Evolutionary conservation across 2,797 vertebrate species (phyloP), one percentile per base, ranked within the genome.

Genomic region (Lepus townsendii): DNA sequence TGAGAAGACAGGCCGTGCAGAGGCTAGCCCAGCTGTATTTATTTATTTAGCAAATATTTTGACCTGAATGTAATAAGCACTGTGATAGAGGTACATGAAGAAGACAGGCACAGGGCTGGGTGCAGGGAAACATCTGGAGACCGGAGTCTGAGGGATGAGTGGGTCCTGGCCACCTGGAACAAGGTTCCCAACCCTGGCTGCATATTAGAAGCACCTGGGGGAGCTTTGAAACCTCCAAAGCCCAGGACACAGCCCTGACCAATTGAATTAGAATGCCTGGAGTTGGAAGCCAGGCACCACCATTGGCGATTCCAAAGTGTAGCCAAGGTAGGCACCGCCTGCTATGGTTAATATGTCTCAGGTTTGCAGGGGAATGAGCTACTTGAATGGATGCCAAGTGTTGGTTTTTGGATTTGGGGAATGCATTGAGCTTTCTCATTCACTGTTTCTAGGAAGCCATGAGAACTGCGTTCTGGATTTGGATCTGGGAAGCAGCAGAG

Each of bases 371-470:
- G 47, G 7, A 57, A 24, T 38, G 17, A 24, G 65, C 79, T 75
- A 27, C 38, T 57, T 88, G 38, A 27, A 19, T 20, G 26, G 5
- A 22, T 62, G 38, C 38, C 52, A 66, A 0, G 35, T 24, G 30
- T 24, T 19, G 42, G 32, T 19, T 47, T 30, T 66, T 24, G 20
- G 76, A 47, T 60, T 35, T 26, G 63, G 47, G 5, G 30, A 66
- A 13, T 63, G 84, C 89, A 54, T 3, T 42, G 27, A 47, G 12
- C 2, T 66, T 84, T 78, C 54, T 90, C 60, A 76, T 65, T 94
- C 57, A 83, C 57, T 65, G 42, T 83, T 90, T 65, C 66, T 86
- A 85, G 82, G 94, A 82, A 88, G 73, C 75, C 38, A 5, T n/a
- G 38, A 82, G 60, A 73, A 80, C 24, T 52, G 11, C 52, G 60